phyloP scores from a whole-genome alignment of 92 coral and sea anemone genomes.

The Muricea muricata region DNA sequence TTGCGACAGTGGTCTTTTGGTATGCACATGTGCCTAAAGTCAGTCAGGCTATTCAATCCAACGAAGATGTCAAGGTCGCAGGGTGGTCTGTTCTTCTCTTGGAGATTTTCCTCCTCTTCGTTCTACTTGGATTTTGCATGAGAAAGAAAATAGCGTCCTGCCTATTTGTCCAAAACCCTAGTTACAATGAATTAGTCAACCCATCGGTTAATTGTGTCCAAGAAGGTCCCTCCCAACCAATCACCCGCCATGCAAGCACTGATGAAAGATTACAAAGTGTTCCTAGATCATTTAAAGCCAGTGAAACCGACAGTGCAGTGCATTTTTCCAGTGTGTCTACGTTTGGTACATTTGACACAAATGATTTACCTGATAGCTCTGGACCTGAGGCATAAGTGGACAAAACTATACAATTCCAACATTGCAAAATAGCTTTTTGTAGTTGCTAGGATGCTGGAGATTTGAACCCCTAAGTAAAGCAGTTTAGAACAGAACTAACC shows the following conservation, averaged over 20 bases:
- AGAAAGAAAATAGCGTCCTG: not conserved
- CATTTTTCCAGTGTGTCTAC: too few relatives aligned
- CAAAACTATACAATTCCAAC: not conserved
- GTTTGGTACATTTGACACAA: not conserved
- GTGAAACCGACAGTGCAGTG: not conserved
- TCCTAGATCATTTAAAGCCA: not conserved
- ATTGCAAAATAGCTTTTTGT: not conserved
- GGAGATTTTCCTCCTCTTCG: not conserved
- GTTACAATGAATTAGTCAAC: not conserved
- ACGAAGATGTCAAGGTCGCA: conserved; percentile 16
- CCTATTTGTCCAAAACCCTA: not conserved
- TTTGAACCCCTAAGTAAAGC: too few relatives aligned
- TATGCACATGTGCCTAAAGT: conserved; percentile 41
- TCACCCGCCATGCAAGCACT: not conserved
- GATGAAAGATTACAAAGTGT: not conserved
- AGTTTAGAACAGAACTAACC: too few relatives aligned
- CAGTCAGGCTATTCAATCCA: not conserved
- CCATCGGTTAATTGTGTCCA: not conserved
- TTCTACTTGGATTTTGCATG: not conserved
- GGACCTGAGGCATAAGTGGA: not conserved
- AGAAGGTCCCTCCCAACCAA: not conserved
- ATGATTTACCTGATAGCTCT: not conserved
- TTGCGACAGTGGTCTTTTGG: conserved; percentile 61
- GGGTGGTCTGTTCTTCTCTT: conserved; percentile 58
- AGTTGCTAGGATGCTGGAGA: not conserved